phyloP scores from a whole-genome alignment of 2,113 vertebrate species.

The Psittacula cyanocephala region DNA sequence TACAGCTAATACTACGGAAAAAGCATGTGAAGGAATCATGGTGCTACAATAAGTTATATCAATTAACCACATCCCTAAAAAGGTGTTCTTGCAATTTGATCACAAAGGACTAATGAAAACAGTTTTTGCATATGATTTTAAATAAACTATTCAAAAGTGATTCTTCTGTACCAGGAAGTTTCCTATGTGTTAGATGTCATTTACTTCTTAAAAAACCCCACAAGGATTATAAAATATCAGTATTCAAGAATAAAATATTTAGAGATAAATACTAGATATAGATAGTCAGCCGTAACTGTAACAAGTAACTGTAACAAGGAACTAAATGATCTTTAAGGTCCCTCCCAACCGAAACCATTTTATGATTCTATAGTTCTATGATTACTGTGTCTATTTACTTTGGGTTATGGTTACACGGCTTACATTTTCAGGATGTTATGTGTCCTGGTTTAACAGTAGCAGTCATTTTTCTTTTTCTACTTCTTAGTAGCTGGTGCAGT shows the following conservation, averaged over 20 bases:
- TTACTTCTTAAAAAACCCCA: not conserved
- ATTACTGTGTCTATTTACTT: not conserved
- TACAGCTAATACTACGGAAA: constrained; percentile 54
- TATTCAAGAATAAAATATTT: not conserved
- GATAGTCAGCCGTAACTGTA: not conserved
- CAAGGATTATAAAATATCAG: not conserved
- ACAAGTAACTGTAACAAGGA: not conserved
- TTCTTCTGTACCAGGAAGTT: not conserved
- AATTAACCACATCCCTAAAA: constrained; percentile 17
- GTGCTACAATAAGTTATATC: constrained; percentile 12
- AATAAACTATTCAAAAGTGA: not conserved
- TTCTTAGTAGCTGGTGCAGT: too few relatives aligned
- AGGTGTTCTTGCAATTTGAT: not conserved
- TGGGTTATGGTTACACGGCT: not conserved
- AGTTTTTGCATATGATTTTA: not conserved
- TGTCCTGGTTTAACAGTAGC: too few relatives aligned
- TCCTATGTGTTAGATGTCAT: not conserved
- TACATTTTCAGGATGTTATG: not conserved
- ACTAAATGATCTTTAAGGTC: not conserved
- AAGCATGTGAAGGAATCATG: not conserved
- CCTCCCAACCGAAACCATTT: not conserved
- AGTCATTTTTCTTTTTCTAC: too few relatives aligned
- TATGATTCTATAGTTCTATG: not conserved
- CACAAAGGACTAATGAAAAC: constrained; percentile 32
- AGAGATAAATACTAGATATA: not conserved